Percentiles rank a stretch among this genome's conserved stretches.
Evolutionary conservation across 2,888 invertebrate species (phyloP).

Genomic region (Troides helena): DNA sequence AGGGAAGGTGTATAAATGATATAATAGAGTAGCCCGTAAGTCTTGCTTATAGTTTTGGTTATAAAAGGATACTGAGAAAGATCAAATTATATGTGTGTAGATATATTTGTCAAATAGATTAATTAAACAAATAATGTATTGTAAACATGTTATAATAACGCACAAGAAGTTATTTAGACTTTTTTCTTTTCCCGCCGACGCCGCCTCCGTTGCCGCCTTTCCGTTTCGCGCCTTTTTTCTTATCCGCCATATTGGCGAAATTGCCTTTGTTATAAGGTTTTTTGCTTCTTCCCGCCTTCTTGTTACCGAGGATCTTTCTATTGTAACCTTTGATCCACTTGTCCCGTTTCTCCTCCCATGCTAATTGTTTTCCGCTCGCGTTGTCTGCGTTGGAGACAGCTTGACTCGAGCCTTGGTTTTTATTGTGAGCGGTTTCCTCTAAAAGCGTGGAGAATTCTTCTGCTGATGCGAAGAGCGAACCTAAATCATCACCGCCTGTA

Average conservation of each 20-base stretch:
- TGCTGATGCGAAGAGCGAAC: conserved; percentile 88
- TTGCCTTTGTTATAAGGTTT: conserved; percentile 40
- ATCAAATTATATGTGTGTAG: no score
- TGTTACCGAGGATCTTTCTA: conserved; percentile 64
- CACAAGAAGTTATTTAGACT: conserved; percentile 47
- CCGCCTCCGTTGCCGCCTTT: conserved; percentile 47
- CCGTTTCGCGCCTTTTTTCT: conserved; percentile 54
- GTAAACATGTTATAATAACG: conserved; percentile 30
- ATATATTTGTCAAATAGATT: background rate
- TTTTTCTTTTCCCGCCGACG: conserved; percentile 62
- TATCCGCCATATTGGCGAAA: conserved; percentile 45
- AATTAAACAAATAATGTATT: conserved; percentile 19
- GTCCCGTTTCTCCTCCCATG: conserved; percentile 89
- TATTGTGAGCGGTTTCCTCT: conserved; percentile 88
- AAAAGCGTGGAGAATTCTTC: conserved; percentile 94
- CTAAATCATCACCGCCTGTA: conserved; percentile 74
- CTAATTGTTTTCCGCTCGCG: conserved; percentile 87
- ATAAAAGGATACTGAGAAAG: no score
- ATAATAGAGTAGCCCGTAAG: no score
- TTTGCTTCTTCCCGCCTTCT: conserved; percentile 43
- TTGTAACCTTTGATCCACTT: conserved; percentile 82
- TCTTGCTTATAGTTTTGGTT: no score
- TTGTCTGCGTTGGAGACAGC: conserved; percentile 88
- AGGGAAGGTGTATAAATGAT: no score
- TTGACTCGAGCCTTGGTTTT: conserved; percentile 82